Conservation (phyloP, 2,797 vertebrate genomes). For the Notamacropus eugenii region DNA sequence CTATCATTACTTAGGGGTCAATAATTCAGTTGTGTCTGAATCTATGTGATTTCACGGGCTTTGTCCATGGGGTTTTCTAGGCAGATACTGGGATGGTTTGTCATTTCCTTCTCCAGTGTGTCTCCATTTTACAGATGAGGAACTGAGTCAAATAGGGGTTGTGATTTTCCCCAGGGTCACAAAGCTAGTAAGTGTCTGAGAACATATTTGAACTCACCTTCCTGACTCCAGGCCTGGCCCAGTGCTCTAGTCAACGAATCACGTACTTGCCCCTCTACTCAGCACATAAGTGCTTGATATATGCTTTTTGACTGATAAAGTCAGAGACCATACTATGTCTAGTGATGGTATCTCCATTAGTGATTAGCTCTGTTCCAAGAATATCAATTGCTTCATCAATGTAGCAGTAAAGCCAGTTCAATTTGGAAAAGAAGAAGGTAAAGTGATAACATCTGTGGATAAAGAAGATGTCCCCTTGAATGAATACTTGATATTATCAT, state of each 20-base stretch:
- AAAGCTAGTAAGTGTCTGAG: not conserved
- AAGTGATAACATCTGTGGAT: not conserved
- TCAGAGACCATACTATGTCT: not conserved
- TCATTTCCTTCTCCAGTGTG: not conserved
- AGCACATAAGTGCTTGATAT: not conserved
- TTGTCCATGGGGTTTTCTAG: not conserved
- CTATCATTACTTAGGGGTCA: too few relatives aligned
- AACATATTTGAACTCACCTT: not conserved
- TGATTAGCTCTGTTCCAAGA: not conserved
- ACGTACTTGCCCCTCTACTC: not conserved
- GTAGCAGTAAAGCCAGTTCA: not conserved
- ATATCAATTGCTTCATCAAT: not conserved
- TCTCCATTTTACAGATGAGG: not conserved
- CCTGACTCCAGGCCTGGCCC: not conserved
- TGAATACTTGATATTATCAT: not conserved
- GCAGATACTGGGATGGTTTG: not conserved
- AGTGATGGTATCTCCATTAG: not conserved
- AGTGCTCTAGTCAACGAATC: not conserved
- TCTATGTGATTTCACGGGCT: not conserved
- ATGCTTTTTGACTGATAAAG: not conserved
- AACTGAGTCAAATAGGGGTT: not conserved
- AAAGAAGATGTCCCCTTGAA: not conserved
- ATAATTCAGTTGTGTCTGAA: not conserved
- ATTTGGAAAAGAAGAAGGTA: not conserved
- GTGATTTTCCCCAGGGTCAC: not conserved